These are phyloP conservation scores for Acrossocheilus fasciatus DNA, from an alignment of 2,797 vertebrate species.

Conservation along the genomic window DNA sequence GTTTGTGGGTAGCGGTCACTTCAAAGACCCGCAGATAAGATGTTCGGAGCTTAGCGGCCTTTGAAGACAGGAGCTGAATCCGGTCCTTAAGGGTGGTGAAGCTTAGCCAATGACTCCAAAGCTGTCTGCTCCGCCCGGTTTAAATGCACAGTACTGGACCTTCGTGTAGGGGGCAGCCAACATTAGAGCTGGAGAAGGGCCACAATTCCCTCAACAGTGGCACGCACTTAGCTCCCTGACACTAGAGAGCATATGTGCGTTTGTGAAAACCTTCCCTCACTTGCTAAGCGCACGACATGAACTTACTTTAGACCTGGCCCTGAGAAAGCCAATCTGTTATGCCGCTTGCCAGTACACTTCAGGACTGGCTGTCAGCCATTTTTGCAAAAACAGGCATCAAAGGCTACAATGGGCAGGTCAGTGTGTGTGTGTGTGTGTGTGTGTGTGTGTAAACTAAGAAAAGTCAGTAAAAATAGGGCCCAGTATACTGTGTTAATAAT, in stretches of 20 bases:
- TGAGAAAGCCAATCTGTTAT: conserved; percentile 32
- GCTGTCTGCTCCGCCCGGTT: conserved; percentile 54
- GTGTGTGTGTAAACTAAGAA: neutral
- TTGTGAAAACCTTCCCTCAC: conserved; percentile 27
- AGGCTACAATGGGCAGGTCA: neutral
- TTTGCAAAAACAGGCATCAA: conserved; percentile 20
- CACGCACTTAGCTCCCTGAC: conserved; percentile 48
- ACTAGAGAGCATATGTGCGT: conserved; percentile 41
- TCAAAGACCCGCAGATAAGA: conserved; percentile 61
- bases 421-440: neutral
- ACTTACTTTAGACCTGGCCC: conserved; percentile 40
- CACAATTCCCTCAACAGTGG: conserved; percentile 49
- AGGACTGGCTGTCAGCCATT: conserved; percentile 2
- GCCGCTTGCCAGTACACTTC: neutral
- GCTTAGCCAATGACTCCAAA: conserved; percentile 59
- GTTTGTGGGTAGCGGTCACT: conserved; percentile 41
- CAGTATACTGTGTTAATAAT: neutral
- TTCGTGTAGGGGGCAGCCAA: conserved; percentile 43
- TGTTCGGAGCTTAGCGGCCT: conserved; percentile 52
- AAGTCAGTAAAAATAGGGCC: neutral
- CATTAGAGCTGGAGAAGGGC: conserved; percentile 48
- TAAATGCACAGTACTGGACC: conserved; percentile 56
- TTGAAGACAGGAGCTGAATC: conserved; percentile 61
- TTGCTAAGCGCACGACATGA: conserved; percentile 27
- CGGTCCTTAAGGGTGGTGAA: conserved; percentile 60